phyloP scores from a whole-genome alignment of 2,888 invertebrate genomes.

The Augiades crinisus region DNA sequence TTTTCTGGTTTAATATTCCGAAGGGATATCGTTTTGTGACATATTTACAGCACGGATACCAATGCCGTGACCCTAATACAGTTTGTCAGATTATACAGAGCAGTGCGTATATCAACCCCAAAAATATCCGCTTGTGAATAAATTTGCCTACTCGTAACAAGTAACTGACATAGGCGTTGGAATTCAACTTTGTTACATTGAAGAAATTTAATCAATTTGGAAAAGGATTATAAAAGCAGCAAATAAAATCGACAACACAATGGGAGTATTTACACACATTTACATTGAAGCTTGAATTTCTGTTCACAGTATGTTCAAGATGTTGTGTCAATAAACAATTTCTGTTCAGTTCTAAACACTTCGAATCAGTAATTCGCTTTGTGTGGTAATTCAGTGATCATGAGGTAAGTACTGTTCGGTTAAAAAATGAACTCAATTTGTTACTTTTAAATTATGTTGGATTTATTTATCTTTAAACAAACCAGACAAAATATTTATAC shows the following conservation, averaged over 20 bases:
- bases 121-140: slow-evolving; percentile 2
- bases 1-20: slow-evolving; percentile 11
- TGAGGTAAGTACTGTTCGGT: no score
- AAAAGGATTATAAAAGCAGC: neutral
- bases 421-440: no score
- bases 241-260: neutral
- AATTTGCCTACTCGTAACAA: neutral
- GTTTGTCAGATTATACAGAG: slow-evolving; percentile 18
- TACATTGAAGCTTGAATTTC: neutral
- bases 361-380: neutral
- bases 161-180: slow-evolving; percentile 1
- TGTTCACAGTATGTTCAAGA: neutral
- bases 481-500: no score
- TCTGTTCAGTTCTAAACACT: neutral
- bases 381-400: neutral
- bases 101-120: slow-evolving; percentile 6
- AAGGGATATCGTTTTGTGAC: slow-evolving; percentile 13
- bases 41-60: slow-evolving; percentile 10
- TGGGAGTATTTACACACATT: neutral
- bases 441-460: no score
- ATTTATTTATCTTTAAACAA: no score
- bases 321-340: neutral
- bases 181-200: neutral
- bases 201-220: slow-evolving; percentile 3
- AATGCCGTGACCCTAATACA: slow-evolving; percentile 15